phyloP scores from a whole-genome alignment of 2,888 invertebrate species.

The Bibio marci region DNA sequence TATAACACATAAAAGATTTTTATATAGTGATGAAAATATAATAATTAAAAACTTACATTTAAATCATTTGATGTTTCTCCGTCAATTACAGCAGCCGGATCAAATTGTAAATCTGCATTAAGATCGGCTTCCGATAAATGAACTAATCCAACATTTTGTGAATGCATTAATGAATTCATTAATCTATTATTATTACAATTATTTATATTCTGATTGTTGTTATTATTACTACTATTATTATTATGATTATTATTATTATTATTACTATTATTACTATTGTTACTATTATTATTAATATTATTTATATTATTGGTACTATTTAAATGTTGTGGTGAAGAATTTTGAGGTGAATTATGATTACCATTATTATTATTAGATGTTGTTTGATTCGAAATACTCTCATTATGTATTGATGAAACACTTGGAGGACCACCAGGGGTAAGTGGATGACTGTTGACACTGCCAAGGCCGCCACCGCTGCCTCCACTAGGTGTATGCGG shows the following conservation, averaged over 20 bases:
- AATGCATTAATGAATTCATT: slow-evolving; percentile 21
- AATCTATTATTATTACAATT: slow-evolving; percentile 18
- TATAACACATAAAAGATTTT: too few relatives aligned
- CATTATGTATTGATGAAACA: slow-evolving; percentile 46
- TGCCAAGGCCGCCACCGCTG: slow-evolving; percentile 29
- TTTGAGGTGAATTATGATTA: slow-evolving; percentile 2
- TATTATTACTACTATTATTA: slow-evolving; percentile 9
- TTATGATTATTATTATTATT: slow-evolving; percentile 17
- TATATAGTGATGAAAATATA: too few relatives aligned
- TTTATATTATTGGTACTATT: slow-evolving; percentile 25
- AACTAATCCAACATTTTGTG: slow-evolving; percentile 19
- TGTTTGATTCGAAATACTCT: slow-evolving; percentile 17
- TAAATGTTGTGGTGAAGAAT: slow-evolving; percentile 6
- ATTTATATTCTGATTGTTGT: slow-evolving; percentile 2
- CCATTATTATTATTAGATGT: slow-evolving; percentile 14
- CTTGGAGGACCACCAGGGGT: slow-evolving; percentile 66
- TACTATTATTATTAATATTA: slow-evolving; percentile 21
- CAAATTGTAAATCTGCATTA: slow-evolving; percentile 80
- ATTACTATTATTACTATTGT: slow-evolving; percentile 22
- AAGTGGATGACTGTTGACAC: slow-evolving; percentile 49
- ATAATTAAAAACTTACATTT: slow-evolving; percentile 89
- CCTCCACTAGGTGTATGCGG: slow-evolving; percentile 59
- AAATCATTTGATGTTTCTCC: slow-evolving; percentile 81
- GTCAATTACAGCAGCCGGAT: slow-evolving; percentile 83
- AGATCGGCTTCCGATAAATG: slow-evolving; percentile 51